A percentile compares a stretch with the other conserved stretches of the same genome.
Evolutionary conservation across 2,888 invertebrate species (phyloP).

Genomic region (Aspidiotus rigidus): DNA sequence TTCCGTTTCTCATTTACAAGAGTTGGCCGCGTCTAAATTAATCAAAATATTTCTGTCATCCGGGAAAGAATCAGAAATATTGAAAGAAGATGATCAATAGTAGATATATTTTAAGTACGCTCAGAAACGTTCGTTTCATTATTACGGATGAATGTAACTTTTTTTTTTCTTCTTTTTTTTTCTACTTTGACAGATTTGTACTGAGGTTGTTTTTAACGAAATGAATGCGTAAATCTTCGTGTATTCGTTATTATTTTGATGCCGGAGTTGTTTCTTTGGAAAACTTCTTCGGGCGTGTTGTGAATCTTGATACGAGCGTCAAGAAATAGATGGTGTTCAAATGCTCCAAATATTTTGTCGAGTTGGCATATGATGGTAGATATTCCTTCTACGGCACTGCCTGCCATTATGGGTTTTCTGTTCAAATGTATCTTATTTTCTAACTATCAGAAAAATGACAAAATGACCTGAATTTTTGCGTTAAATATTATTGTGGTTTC

Average conservation of each 20-base stretch:
- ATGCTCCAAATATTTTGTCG: no score
- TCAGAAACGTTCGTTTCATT: slow-evolving; percentile 21
- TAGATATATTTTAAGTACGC: slow-evolving; percentile 15
- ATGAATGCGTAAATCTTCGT: neutral
- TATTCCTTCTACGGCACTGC: no score
- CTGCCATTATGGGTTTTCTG: no score
- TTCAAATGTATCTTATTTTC: no score
- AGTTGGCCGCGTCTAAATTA: neutral
- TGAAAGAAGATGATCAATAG: neutral
- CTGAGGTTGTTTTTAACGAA: slow-evolving; percentile 11
- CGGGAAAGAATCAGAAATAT: neutral
- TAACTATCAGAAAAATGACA: no score
- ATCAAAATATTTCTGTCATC: neutral
- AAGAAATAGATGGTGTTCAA: no score
- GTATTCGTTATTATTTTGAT: neutral
- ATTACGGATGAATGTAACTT: slow-evolving; percentile 18
- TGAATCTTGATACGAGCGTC: no score
- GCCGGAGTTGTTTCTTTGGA: no score
- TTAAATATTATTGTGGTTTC: no score
- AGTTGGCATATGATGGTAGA: no score
- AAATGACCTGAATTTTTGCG: no score
- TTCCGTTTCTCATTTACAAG: neutral
- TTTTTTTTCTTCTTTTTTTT: slow-evolving; percentile 1
- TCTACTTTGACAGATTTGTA: slow-evolving; percentile 20
- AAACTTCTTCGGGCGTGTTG: no score